Evolutionary conservation across 92 coral and sea anemone genomes (phyloP).

Genomic region (Parazoanthus swiftii): DNA sequence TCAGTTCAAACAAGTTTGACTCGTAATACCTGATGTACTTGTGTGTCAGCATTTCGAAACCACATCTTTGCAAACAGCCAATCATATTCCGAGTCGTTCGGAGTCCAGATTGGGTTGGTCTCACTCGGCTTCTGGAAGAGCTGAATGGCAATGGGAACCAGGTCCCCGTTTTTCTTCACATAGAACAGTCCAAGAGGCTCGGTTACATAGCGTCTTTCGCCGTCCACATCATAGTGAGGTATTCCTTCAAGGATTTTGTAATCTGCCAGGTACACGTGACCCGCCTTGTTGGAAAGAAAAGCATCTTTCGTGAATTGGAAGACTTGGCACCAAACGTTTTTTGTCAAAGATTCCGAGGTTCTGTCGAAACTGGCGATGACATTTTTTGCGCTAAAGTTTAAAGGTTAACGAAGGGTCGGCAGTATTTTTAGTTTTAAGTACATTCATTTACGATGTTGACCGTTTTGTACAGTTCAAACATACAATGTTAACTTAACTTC

Average conservation of each 20-base stretch:
- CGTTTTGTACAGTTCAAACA: too few species aligned
- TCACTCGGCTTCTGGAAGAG: conserved; percentile 66
- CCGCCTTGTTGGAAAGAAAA: conserved; percentile 21
- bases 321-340: neutral
- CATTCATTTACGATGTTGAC: too few species aligned
- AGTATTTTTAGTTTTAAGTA: too few species aligned
- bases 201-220: neutral
- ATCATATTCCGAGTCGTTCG: conserved; percentile 41
- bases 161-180: conserved; percentile 72
- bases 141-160: conserved; percentile 90
- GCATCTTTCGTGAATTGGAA: neutral
- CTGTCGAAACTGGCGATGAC: too few species aligned
- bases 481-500: too few species aligned
- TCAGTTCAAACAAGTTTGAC: neutral
- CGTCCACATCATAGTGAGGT: conserved; percentile 45
- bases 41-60: conserved; percentile 75
- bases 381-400: too few species aligned
- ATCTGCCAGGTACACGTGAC: too few species aligned
- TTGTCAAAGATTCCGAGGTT: too few species aligned
- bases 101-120: conserved; percentile 87
- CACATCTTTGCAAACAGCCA: conserved; percentile 86
- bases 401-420: too few species aligned
- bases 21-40: conserved; percentile 67
- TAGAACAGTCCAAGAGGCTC: conserved; percentile 44
- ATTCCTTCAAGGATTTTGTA: conserved; percentile 36